Evolutionary conservation across 2,888 invertebrate genomes (phyloP).

Genomic region (Athalia rosae): DNA sequence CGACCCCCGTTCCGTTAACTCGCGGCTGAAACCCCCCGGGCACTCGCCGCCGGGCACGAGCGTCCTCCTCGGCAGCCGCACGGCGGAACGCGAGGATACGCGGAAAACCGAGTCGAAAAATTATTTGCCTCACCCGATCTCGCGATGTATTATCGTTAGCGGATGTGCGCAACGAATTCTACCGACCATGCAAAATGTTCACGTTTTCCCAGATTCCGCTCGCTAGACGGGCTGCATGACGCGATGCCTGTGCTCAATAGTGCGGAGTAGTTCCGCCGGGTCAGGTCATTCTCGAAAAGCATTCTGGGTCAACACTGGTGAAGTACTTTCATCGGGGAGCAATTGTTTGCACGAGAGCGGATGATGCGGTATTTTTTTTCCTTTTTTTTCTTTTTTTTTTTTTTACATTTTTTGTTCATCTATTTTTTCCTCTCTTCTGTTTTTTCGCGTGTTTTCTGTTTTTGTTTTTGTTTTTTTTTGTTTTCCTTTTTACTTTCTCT

Average conservation of each 20-base stretch:
- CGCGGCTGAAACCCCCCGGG: constrained; percentile 19
- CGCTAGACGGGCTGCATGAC: not conserved
- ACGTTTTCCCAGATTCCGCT: not conserved
- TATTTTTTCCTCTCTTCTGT: not conserved
- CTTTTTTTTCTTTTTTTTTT: not conserved
- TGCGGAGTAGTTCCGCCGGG: too few relatives aligned
- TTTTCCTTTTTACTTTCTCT: too few relatives aligned
- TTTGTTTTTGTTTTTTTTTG: not conserved
- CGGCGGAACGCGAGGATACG: not conserved
- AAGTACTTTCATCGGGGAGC: constrained; percentile 1
- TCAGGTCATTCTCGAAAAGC: not conserved
- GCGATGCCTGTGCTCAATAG: not conserved
- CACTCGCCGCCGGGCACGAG: not conserved
- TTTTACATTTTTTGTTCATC: not conserved
- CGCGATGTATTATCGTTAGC: constrained; percentile 21
- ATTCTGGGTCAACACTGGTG: constrained; percentile 2
- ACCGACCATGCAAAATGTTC: not conserved
- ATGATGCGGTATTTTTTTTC: not conserved
- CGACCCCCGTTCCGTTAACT: constrained; percentile 34
- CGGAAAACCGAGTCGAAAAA: constrained; percentile 10
- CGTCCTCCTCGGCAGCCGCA: not conserved
- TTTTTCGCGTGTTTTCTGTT: not conserved
- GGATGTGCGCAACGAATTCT: not conserved
- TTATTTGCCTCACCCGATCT: constrained; percentile 25
- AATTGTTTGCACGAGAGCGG: not conserved